A percentile compares a stretch with the other conserved stretches of the same genome.
Conservation (phyloP, 2,113 vertebrate species). For the Bucco capensis region DNA sequence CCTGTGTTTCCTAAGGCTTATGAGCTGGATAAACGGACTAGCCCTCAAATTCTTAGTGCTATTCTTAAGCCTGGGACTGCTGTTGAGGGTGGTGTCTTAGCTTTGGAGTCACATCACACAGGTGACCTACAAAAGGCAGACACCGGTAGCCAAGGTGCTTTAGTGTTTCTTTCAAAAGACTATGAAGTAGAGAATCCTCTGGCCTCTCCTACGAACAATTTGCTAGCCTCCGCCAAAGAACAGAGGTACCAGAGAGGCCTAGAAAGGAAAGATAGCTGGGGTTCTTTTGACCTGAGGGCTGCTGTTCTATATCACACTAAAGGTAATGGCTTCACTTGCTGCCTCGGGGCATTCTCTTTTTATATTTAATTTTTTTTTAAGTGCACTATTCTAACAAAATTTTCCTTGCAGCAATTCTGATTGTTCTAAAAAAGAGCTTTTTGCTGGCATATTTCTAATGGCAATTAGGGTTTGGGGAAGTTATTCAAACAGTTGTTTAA, state of each 20-base stretch:
- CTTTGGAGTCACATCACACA: slow-evolving; percentile 77
- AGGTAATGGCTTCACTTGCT: slow-evolving; percentile 80
- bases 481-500: not conserved
- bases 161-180: slow-evolving; percentile 86
- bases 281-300: slow-evolving; percentile 90
- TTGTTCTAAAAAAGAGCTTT: not conserved
- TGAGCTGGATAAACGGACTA: slow-evolving; percentile 92
- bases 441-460: not conserved
- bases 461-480: not conserved
- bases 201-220: slow-evolving; percentile 85
- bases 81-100: slow-evolving; percentile 75
- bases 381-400: not conserved
- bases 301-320: slow-evolving; percentile 98
- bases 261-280: slow-evolving; percentile 89
- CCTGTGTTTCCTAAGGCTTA: slow-evolving; percentile 84
- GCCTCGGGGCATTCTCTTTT: not conserved
- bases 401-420: not conserved
- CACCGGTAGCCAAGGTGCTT: slow-evolving; percentile 79
- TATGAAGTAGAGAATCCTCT: slow-evolving; percentile 82
- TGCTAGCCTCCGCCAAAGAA: slow-evolving; percentile 86
- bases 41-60: slow-evolving; percentile 78
- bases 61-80: slow-evolving; percentile 75
- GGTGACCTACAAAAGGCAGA: slow-evolving; percentile 81
- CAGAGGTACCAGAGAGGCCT: slow-evolving; percentile 86
- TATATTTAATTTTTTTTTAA: not conserved